These are phyloP conservation scores for Hydrozoanthus gracilis DNA, from an alignment of 92 coral and sea anemone species.

Conservation along the genomic window DNA sequence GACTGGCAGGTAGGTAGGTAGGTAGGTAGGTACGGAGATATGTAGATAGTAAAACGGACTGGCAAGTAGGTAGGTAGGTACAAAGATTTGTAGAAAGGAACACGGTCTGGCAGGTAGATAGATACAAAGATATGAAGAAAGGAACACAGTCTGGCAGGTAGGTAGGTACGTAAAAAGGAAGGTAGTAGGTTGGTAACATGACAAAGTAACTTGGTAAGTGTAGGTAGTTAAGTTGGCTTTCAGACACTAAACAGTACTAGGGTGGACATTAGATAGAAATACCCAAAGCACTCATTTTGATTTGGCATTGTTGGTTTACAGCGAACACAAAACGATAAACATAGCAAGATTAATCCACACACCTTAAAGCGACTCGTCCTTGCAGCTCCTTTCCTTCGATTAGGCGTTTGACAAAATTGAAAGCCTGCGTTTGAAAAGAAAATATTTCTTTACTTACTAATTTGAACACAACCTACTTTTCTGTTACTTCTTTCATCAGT, in stretches of 20 bases:
- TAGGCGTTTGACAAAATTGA: constrained; percentile 69
- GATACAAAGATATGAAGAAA: neutral
- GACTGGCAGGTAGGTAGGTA: too few species aligned
- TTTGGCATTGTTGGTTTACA: too few species aligned
- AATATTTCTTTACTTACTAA: neutral
- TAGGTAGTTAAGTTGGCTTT: too few species aligned
- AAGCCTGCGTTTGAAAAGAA: constrained; percentile 57
- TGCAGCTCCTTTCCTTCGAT: constrained; percentile 94
- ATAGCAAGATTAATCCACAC: neutral
- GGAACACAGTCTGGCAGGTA: neutral
- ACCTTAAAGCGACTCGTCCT: constrained; percentile 92
- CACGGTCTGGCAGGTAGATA: neutral
- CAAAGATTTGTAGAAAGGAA: neutral
- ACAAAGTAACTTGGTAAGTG: too few species aligned
- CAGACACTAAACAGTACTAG: too few species aligned
- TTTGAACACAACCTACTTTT: neutral
- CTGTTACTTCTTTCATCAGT: neutral
- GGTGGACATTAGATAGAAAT: neutral
- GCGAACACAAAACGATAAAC: neutral
- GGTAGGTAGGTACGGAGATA: too few species aligned
- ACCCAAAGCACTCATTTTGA: neutral
- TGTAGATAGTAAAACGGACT: neutral
- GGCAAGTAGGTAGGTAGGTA: neutral
- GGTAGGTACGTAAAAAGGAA: neutral
- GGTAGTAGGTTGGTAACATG: neutral